Conservation (phyloP, 1,140 invertebrate species). For the Marisa cornuarietis region DNA sequence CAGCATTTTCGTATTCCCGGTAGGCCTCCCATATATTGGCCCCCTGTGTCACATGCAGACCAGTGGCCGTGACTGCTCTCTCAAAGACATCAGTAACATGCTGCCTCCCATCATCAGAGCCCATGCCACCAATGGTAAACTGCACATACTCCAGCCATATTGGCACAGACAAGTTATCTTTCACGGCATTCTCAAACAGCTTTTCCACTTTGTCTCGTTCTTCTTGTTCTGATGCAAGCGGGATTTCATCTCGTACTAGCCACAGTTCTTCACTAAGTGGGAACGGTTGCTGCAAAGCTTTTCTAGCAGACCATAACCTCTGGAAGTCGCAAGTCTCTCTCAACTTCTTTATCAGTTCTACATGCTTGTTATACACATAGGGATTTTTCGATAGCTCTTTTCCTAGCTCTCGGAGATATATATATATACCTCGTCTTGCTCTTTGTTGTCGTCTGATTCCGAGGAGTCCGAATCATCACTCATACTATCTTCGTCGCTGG, state of each 20-base stretch:
- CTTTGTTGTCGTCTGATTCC: constrained; percentile 17
- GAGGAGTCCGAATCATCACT: constrained; percentile 8
- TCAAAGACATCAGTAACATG: constrained; percentile 75
- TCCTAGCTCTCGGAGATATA: constrained; percentile 17
- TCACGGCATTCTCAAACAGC: constrained; percentile 77
- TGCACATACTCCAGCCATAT: constrained; percentile 82
- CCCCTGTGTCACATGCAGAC: constrained; percentile 77
- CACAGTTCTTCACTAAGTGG: constrained; percentile 78
- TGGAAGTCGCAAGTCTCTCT: constrained; percentile 73
- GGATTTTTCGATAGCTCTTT: constrained; percentile 69
- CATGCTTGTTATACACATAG: constrained; percentile 75
- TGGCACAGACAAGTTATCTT: constrained; percentile 80
- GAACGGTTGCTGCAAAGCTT: constrained; percentile 75
- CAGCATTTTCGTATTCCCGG: constrained; percentile 77
- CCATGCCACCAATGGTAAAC: constrained; percentile 76
- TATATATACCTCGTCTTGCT: constrained; percentile 14
- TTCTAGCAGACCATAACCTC: constrained; percentile 71
- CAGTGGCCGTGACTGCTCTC: constrained; percentile 74
- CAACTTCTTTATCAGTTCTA: constrained; percentile 72
- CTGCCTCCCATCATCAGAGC: constrained; percentile 65
- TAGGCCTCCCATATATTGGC: constrained; percentile 79
- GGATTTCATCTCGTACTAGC: constrained; percentile 77
- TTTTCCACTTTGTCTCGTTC: constrained; percentile 70
- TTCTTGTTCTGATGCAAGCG: constrained; percentile 69
- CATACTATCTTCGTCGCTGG: constrained; percentile 7